Evolutionary conservation across 2,797 vertebrate species (phyloP), one percentile per base, ranked within the genome.

Genomic region (Gymnoscopelus microlampas): DNA sequence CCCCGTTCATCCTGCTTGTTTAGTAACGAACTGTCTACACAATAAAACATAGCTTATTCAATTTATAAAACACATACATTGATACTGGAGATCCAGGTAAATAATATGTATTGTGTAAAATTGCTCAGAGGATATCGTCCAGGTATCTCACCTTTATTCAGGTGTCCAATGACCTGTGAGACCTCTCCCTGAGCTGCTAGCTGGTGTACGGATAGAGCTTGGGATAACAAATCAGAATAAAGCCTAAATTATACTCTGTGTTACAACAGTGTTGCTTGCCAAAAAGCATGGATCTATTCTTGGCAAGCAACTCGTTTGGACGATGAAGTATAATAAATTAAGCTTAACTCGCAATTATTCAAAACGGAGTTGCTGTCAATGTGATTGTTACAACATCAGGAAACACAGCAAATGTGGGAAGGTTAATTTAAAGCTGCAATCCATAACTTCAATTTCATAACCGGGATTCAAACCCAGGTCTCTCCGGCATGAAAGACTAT

Each of bases 131-230:
- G 1, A 63, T 29, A 15, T 15, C 3, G 2, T 48, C 3, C 48
- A 59, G 3, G 24, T 35, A 61, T n/a, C 79, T 89, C 73, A 98
- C 98, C 97, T 95, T 94, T 97, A 63, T 83, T 90, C 53, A 99
- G 81, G 66, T 95, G 94, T 63, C 93, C 89, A 47, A 93, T 95
- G 57, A 98, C 92, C 83, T 95, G 96, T 70, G 90, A 89, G 65
- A 98, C 88, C 57, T 99, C 97, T 0, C 97, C 97, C 50, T 98
- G 97, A 14, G 97, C 97, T 0, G 98, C 97, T 0, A 99, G 89
- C 89, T 99, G 98, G 83, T 99, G 96, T 85, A 99, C 91, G 59
- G 98, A 98, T 53, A 99, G 85, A 0, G 94, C 98, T 98, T 68
- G 15, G 35, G 66, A 79, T 0, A 53, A 53, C 74, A 75, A 66